Percentiles rank a stretch among this genome's conserved stretches.
Conservation (phyloP, 1,140 invertebrate species). For the Heliothis virescens region DNA sequence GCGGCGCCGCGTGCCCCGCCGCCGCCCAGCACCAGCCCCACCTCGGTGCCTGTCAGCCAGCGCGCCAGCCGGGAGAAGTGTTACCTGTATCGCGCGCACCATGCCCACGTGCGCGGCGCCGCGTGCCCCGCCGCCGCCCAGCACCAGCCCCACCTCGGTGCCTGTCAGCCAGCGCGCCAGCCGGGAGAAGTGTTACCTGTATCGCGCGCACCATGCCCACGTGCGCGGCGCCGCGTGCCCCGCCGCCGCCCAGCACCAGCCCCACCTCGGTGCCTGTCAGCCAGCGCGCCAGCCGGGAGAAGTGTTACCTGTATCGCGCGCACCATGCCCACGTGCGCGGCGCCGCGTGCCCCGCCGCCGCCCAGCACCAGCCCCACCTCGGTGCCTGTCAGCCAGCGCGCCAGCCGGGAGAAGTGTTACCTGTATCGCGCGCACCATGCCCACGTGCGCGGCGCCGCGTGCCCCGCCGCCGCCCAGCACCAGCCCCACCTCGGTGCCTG, state of each 20-base stretch:
- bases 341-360: conserved; percentile 98
- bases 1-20: conserved; percentile 98
- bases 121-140: conserved; percentile 98
- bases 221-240: conserved; percentile 97
- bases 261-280: too few relatives aligned
- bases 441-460: conserved; percentile 97
- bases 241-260: conserved; percentile 98
- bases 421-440: conserved; percentile 97
- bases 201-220: conserved; percentile 98
- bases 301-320: conserved; percentile 92
- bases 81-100: conserved; percentile 95
- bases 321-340: conserved; percentile 98
- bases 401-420: conserved; percentile 71
- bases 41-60: too few relatives aligned
- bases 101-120: conserved; percentile 98
- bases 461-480: conserved; percentile 99
- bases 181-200: conserved; percentile 85
- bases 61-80: background rate
- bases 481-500: conserved; percentile 94
- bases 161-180: too few relatives aligned
- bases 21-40: conserved; percentile 97
- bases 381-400: too few relatives aligned
- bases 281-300: background rate
- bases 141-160: conserved; percentile 95
- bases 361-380: conserved; percentile 97